These are phyloP conservation scores for Ochotona princeps DNA, from an alignment of 2,113 vertebrate species.

Conservation along the genomic window DNA sequence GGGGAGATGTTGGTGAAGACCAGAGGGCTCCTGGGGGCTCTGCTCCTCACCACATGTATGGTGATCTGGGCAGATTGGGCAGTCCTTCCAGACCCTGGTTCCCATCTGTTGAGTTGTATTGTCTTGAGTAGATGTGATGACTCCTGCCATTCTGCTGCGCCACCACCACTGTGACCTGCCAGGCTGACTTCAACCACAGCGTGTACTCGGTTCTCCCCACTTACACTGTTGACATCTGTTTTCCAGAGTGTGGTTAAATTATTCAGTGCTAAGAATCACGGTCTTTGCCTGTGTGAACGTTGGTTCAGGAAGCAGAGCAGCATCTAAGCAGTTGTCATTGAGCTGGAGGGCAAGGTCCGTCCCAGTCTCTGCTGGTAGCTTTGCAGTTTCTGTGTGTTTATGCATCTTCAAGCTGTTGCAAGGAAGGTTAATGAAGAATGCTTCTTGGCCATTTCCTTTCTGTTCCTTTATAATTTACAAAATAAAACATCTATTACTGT, in stretches of 20 bases:
- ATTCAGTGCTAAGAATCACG: slow-evolving; percentile 63
- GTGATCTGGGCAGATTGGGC: background rate
- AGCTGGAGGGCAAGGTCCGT: slow-evolving; percentile 45
- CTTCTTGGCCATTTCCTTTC: slow-evolving; percentile 59
- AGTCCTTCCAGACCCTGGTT: background rate
- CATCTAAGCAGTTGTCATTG: background rate
- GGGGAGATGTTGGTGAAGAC: background rate
- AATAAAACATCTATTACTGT: slow-evolving; percentile 80
- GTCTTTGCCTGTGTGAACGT: slow-evolving; percentile 60
- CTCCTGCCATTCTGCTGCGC: slow-evolving; percentile 1
- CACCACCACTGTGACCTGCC: background rate
- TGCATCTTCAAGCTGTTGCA: background rate
- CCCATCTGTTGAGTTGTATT: background rate
- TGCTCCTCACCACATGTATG: background rate
- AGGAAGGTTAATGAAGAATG: slow-evolving; percentile 65
- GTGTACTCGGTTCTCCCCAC: background rate
- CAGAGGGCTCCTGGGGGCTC: background rate
- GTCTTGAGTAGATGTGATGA: background rate
- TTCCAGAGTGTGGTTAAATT: slow-evolving; percentile 43
- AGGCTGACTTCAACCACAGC: background rate
- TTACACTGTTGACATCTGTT: slow-evolving; percentile 67
- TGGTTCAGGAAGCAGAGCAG: slow-evolving; percentile 15
- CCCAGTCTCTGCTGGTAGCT: slow-evolving; percentile 48
- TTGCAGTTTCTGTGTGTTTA: background rate
- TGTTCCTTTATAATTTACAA: slow-evolving; percentile 77